A percentile compares a stretch with the other conserved stretches of the same genome.
Evolutionary conservation across 2,113 vertebrate genomes (phyloP).

Genomic region (Peucedramus taeniatus): DNA sequence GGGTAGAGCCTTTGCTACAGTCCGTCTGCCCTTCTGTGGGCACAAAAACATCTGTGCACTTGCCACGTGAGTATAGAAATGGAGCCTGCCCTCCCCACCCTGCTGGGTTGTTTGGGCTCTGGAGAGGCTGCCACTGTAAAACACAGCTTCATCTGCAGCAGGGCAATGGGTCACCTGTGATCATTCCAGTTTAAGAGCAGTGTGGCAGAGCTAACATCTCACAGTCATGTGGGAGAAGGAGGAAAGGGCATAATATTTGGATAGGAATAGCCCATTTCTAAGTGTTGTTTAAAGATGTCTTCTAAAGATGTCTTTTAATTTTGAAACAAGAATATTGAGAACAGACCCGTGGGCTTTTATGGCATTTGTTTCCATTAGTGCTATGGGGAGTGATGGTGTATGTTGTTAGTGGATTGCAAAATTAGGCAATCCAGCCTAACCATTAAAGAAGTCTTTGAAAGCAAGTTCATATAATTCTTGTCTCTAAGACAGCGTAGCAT

Average conservation of each 20-base stretch:
- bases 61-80: conserved; percentile 82
- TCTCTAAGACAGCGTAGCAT: not conserved
- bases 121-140: not conserved
- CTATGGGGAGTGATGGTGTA: not conserved
- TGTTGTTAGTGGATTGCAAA: not conserved
- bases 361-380: not conserved
- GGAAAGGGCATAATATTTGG: not conserved
- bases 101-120: not conserved
- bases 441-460: conserved; percentile 14
- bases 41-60: conserved; percentile 98
- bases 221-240: not conserved
- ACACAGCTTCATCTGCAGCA: not conserved
- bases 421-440: not conserved
- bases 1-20: conserved; percentile 95
- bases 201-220: not conserved
- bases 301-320: not conserved
- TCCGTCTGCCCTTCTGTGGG: conserved; percentile 95
- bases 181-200: not conserved
- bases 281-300: not conserved
- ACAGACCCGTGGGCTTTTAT: not conserved
- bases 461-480: not conserved
- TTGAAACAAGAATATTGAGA: not conserved
- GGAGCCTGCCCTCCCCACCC: not conserved
- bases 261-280: not conserved
- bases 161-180: not conserved